Base-by-base conservation (phyloP, 2,797 vertebrate genomes). In the Falco rusticolus region DNA sequence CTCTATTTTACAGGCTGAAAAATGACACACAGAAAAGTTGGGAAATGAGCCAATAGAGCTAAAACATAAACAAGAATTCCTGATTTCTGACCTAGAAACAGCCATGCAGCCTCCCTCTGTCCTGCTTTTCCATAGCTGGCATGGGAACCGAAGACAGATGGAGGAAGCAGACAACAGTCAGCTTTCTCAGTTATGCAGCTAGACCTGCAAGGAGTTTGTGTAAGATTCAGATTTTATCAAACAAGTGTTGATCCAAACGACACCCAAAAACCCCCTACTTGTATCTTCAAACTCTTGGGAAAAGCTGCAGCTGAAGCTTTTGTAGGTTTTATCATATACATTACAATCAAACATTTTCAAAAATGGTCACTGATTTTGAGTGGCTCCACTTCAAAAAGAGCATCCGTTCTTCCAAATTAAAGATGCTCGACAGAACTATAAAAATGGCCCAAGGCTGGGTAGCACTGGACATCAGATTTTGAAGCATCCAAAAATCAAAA, bases 251-350 rank as follows among this genome's bases (percentile, higher is more conserved):
- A 76, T 66, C 16, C 53, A 80, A 90, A 39, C 69, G 24, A 57
- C 60, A 69, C 17, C 3, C 5, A 53, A 76, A 47, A 47, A 4
- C 9, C 0, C 0, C 0, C 24, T 37, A 10, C 6, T 68, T 53
- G 1, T 57, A 39, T 51, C 50, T 64, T 91, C 26, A 68, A 78
- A 43, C 31, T 68, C 65, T 57, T 78, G 10, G 41, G 22, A 88
- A 84, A 81, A 79, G n/a, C 61, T 83, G 19, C 26, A 51, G 56
- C 20, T 65, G 41, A 88, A 94, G 45, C 13, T 53, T 11, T 37
- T 84, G 11, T n/a, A 84, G 33, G n/a, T 86, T 86, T 84, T 53
- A 81, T 53, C 29, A 50, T 11, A 33, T 7, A 78, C 17, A 10
- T 63, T 57, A 71, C 3, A 3, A 60, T 19, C 53, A 70, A 72